Conservation (phyloP, 2,113 vertebrate species). For the Vombatus ursinus region DNA sequence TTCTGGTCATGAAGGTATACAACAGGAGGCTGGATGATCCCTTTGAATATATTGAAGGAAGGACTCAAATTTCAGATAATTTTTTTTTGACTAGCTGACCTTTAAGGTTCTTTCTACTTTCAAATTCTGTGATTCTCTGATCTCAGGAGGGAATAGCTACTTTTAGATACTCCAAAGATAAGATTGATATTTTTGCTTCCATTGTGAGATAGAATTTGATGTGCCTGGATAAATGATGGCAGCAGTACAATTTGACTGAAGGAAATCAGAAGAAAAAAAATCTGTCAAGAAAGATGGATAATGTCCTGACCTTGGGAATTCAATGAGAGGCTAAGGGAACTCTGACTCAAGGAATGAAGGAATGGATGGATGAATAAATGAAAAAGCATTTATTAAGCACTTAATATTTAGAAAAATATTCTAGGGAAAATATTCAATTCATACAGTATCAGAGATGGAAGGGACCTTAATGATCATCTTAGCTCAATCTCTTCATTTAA, state of each 20-base stretch:
- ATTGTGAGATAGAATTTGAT: background rate
- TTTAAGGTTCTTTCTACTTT: background rate
- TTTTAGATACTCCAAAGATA: background rate
- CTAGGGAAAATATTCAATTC: background rate
- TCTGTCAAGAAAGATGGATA: background rate
- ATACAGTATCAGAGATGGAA: background rate
- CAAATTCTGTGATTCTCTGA: background rate
- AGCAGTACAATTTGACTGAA: background rate
- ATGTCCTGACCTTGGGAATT: background rate
- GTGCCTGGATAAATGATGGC: background rate
- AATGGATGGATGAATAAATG: background rate
- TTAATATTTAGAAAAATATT: background rate
- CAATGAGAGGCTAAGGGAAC: background rate
- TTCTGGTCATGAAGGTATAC: background rate
- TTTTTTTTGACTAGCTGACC: background rate
- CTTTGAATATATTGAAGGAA: background rate
- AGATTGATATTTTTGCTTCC: background rate
- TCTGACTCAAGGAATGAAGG: background rate
- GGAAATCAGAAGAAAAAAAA: background rate
- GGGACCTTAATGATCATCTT: background rate
- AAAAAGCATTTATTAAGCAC: background rate
- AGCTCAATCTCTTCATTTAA: background rate
- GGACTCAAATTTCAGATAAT: background rate
- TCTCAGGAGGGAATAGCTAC: background rate
- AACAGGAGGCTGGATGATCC: background rate